Conservation (phyloP, 2,113 vertebrate genomes). For the Acanthisitta chloris region DNA sequence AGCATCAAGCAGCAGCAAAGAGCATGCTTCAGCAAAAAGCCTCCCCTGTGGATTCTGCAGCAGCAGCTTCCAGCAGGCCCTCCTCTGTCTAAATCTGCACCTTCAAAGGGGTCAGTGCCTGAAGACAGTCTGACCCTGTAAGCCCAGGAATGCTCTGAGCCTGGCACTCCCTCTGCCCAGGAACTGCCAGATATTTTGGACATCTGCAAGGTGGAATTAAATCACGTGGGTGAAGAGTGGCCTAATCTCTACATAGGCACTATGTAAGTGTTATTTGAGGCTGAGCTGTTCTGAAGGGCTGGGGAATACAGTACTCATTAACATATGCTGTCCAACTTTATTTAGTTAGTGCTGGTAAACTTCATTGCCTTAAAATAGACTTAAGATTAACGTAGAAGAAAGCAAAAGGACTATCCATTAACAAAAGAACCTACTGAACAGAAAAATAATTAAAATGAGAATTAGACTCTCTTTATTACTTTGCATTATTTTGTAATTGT, state of each 20-base stretch:
- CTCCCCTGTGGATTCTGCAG: background rate
- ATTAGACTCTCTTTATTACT: background rate
- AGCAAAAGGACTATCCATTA: background rate
- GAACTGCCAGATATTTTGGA: conserved; percentile 79
- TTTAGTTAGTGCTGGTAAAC: background rate
- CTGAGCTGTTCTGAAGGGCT: background rate
- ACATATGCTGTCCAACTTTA: background rate
- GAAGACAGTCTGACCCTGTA: background rate
- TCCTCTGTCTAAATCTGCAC: background rate
- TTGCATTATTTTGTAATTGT: background rate
- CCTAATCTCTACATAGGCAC: conserved; percentile 78
- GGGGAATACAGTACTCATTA: background rate
- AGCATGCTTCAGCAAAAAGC: background rate
- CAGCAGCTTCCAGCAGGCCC: background rate
- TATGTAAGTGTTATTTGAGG: conserved; percentile 73
- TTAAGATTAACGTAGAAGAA: background rate
- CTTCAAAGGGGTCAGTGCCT: background rate
- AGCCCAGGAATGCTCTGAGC: background rate
- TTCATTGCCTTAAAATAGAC: conserved; percentile 6
- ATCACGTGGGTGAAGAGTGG: conserved; percentile 79
- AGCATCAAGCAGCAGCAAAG: conserved; percentile 15
- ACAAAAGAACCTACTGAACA: background rate
- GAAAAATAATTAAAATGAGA: background rate
- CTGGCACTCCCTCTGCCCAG: conserved; percentile 60
- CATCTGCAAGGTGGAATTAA: conserved; percentile 76